Evolutionary conservation across 1,140 invertebrate genomes (phyloP).

Genomic region (Pararge aegeria): DNA sequence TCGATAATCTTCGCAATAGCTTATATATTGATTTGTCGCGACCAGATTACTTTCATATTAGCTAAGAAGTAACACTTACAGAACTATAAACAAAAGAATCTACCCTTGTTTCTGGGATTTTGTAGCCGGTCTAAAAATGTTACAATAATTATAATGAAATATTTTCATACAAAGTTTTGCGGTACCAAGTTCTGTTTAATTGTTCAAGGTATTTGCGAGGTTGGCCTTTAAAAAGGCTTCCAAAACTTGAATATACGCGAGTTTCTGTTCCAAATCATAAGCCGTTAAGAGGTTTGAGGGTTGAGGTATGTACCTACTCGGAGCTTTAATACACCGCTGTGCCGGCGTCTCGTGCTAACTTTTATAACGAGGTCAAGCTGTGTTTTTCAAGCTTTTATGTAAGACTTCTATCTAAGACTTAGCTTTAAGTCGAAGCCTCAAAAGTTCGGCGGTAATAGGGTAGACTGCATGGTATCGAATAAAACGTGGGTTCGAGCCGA

Average conservation of each 20-base stretch:
- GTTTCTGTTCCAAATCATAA: slow-evolving; percentile 13
- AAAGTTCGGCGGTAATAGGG: not conserved
- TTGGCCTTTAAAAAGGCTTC: not conserved
- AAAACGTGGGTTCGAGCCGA: not conserved
- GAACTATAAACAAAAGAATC: too few species aligned
- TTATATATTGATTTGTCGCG: too few species aligned
- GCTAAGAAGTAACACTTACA: too few species aligned
- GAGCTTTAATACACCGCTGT: slow-evolving; percentile 21
- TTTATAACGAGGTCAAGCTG: slow-evolving; percentile 28
- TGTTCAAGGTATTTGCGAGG: not conserved
- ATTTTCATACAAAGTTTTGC: not conserved
- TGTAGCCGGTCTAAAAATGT: too few species aligned
- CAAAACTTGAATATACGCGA: not conserved
- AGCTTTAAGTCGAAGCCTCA: slow-evolving; percentile 14
- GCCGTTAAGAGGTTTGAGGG: slow-evolving; percentile 9
- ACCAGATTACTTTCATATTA: too few species aligned
- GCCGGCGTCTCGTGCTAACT: slow-evolving; percentile 12
- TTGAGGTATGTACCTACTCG: slow-evolving; percentile 5
- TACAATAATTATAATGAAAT: too few species aligned
- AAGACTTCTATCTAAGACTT: slow-evolving; percentile 17
- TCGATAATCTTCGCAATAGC: too few species aligned
- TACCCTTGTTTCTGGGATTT: too few species aligned
- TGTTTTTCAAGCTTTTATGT: slow-evolving; percentile 29
- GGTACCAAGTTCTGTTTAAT: not conserved
- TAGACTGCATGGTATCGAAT: not conserved